These are phyloP conservation scores for Piprites chloris DNA, from an alignment of 2,113 vertebrate genomes.

Conservation along the genomic window DNA sequence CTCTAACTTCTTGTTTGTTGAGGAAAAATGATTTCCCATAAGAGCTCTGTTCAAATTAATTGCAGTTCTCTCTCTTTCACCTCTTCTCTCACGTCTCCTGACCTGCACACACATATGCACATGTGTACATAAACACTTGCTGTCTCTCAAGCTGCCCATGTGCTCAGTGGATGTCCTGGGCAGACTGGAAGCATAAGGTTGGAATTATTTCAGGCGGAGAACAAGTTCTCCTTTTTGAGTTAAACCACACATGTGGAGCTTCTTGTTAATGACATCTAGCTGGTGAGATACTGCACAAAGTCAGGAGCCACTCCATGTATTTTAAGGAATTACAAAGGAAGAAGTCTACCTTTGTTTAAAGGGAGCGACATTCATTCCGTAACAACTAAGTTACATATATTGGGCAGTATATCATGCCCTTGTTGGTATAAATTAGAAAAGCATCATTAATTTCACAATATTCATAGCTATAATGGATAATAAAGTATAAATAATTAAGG, in stretches of 20 bases:
- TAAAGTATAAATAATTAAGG: not conserved
- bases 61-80: not conserved
- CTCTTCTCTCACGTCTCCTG: not conserved
- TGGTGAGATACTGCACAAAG: not conserved
- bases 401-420: not conserved
- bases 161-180: not conserved
- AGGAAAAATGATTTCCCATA: not conserved
- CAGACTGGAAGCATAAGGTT: not conserved
- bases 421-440: not conserved
- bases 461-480: not conserved
- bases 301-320: not conserved
- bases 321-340: not conserved
- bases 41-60: not conserved
- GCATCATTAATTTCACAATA: slow-evolving; percentile 7
- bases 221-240: not conserved
- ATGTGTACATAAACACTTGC: fast-evolving
- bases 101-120: not conserved
- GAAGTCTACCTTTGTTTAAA: not conserved
- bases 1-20: not conserved
- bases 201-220: not conserved
- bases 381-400: not conserved
- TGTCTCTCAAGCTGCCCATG: not conserved
- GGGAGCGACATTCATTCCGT: not conserved
- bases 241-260: fast-evolving
- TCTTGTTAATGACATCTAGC: not conserved